These are phyloP conservation scores for Orthosia gracilis DNA, from an alignment of 2,888 invertebrate genomes.

Conservation along the genomic window DNA sequence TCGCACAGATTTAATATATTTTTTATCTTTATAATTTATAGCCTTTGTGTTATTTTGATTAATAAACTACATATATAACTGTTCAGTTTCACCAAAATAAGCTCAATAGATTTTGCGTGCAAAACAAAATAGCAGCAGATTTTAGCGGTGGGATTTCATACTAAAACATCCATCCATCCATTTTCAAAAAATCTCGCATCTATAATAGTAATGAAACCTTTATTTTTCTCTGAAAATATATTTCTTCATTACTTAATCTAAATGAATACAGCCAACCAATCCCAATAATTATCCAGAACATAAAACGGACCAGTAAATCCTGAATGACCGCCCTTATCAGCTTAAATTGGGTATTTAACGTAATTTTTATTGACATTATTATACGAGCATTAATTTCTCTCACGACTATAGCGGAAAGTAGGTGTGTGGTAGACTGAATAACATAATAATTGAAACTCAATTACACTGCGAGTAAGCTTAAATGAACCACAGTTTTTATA, in stretches of 20 bases:
- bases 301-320: slow-evolving; percentile 24
- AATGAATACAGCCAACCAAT: slow-evolving; percentile 11
- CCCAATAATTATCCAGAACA: slow-evolving; percentile 33
- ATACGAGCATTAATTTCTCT: slow-evolving; percentile 31
- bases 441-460: slow-evolving; percentile 24
- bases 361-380: slow-evolving; percentile 37
- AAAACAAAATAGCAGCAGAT: no score
- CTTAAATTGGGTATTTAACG: slow-evolving; percentile 18
- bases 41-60: no score
- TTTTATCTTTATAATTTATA: no score
- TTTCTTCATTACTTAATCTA: slow-evolving; percentile 6
- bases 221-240: slow-evolving; percentile 9
- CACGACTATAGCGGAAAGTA: slow-evolving; percentile 14
- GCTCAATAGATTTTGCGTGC: no score
- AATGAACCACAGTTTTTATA: slow-evolving; percentile 8
- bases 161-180: no score
- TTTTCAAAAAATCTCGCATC: no score
- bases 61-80: no score
- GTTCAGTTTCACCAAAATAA: no score
- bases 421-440: slow-evolving; percentile 17
- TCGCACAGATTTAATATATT: no score
- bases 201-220: neutral
- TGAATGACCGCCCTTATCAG: slow-evolving; percentile 23
- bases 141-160: no score
- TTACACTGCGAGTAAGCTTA: neutral